Conservation (phyloP, 2,888 invertebrate genomes). For the Noctua pronuba region DNA sequence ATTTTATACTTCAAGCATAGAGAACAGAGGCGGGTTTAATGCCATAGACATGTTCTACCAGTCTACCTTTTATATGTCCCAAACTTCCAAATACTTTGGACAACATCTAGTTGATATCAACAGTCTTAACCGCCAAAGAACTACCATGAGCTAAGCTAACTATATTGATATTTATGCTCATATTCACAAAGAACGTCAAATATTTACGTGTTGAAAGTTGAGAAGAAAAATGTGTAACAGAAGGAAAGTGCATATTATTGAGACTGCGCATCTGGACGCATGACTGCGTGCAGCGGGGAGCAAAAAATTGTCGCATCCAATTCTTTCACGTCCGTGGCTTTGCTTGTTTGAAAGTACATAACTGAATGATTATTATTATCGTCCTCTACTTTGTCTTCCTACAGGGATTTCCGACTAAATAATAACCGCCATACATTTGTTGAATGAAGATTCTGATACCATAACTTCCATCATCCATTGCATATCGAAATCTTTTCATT, state of each 20-base stretch:
- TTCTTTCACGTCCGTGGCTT: conserved; percentile 7
- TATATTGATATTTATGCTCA: neutral
- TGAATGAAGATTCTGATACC: neutral
- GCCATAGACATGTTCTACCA: too few species aligned
- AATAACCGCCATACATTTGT: neutral
- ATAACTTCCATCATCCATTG: neutral
- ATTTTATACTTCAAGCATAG: too few species aligned
- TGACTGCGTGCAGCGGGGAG: conserved; percentile 48
- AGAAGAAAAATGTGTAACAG: conserved; percentile 42
- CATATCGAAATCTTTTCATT: neutral
- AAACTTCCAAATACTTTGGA: neutral
- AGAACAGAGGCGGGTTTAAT: too few species aligned
- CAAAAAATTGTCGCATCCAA: conserved; percentile 45
- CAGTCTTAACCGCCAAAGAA: neutral
- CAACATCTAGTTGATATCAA: neutral
- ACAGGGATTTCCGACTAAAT: neutral
- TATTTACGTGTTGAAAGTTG: conserved; percentile 57
- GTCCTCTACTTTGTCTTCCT: neutral
- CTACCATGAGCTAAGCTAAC: neutral
- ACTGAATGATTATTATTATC: conserved; percentile 1
- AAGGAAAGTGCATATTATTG: conserved; percentile 65
- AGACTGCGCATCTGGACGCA: conserved; percentile 48
- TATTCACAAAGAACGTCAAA: neutral
- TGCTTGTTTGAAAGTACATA: neutral
- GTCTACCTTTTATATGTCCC: neutral